phyloP scores from a whole-genome alignment of 2,888 invertebrate genomes.

The Cheiracanthium punctorium region DNA sequence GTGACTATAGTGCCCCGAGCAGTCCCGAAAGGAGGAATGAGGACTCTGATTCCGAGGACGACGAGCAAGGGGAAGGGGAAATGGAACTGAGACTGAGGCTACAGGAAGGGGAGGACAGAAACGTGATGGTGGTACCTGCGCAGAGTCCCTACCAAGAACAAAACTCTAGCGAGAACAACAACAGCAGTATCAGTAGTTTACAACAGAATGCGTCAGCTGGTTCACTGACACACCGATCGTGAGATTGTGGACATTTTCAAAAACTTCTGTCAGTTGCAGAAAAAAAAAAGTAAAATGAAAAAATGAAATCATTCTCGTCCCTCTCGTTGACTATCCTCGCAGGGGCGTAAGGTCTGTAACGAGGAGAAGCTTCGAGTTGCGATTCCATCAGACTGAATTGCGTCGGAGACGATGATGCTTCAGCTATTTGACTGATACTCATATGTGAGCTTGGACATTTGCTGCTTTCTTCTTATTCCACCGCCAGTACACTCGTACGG shows the following conservation, averaged over 20 bases:
- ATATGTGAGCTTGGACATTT: not conserved
- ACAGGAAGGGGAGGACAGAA: conserved; percentile 64
- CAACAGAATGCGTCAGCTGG: conserved; percentile 23
- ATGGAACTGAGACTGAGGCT: conserved; percentile 53
- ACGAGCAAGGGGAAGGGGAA: conserved; percentile 23
- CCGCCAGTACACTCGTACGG: not conserved
- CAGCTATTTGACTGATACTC: not conserved
- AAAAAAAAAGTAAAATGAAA: no score
- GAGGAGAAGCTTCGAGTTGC: not conserved
- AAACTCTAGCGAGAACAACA: conserved; percentile 16
- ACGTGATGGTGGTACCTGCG: conserved; percentile 57
- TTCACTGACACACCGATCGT: conserved; percentile 34
- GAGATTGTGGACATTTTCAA: conserved; percentile 7
- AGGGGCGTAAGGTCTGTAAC: not conserved
- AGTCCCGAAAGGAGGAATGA: conserved; percentile 41
- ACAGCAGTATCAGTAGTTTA: conserved; percentile 15
- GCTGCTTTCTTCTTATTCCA: not conserved
- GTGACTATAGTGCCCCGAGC: conserved; percentile 63
- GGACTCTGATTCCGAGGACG: conserved; percentile 47
- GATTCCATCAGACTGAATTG: not conserved
- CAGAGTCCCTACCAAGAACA: conserved; percentile 37
- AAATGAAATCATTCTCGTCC: no score
- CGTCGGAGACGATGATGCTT: not conserved
- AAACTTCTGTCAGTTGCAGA: not conserved
- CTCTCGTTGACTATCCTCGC: not conserved